Percentiles rank a stretch among this genome's conserved stretches.
Evolutionary conservation across 2,888 invertebrate genomes (phyloP).

Genomic region (Folsomia manolachei): DNA sequence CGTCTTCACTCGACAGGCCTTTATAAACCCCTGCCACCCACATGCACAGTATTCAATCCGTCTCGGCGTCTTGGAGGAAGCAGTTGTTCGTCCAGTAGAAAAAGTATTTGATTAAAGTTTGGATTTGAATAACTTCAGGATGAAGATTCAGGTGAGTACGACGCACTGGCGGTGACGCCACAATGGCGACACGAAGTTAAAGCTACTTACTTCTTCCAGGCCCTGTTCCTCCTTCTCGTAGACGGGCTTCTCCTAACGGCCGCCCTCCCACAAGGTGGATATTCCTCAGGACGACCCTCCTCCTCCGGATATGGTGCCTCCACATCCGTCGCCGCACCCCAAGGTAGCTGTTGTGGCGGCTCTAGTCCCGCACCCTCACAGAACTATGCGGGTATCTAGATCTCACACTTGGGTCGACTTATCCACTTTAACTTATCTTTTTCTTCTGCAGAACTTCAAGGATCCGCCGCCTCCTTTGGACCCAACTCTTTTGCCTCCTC

Average conservation of each 20-base stretch:
- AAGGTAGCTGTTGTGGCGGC: not conserved
- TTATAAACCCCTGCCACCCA: too few species aligned
- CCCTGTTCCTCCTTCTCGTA: not conserved
- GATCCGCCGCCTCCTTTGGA: slow-evolving; percentile 18
- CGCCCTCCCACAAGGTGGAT: slow-evolving; percentile 14
- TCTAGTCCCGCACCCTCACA: not conserved
- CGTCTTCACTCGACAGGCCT: too few species aligned
- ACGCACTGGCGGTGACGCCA: too few species aligned
- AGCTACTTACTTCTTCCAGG: too few species aligned
- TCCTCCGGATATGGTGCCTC: not conserved
- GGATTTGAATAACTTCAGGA: too few species aligned
- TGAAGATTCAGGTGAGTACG: not conserved
- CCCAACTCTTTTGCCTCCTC: not conserved
- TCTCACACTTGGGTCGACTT: not conserved
- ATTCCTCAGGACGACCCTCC: not conserved
- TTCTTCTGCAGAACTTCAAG: slow-evolving; percentile 8
- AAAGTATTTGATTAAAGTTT: too few species aligned
- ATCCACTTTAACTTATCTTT: not conserved
- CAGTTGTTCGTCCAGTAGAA: too few species aligned
- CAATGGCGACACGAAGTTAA: too few species aligned
- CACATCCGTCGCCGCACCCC: not conserved
- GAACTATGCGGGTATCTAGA: not conserved
- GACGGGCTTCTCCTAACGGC: not conserved
- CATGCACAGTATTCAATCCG: too few species aligned
- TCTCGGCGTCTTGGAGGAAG: too few species aligned